Evolutionary conservation across 2,888 invertebrate species (phyloP), one percentile per base, ranked within the genome.

Genomic region (Pollenia amentaria): DNA sequence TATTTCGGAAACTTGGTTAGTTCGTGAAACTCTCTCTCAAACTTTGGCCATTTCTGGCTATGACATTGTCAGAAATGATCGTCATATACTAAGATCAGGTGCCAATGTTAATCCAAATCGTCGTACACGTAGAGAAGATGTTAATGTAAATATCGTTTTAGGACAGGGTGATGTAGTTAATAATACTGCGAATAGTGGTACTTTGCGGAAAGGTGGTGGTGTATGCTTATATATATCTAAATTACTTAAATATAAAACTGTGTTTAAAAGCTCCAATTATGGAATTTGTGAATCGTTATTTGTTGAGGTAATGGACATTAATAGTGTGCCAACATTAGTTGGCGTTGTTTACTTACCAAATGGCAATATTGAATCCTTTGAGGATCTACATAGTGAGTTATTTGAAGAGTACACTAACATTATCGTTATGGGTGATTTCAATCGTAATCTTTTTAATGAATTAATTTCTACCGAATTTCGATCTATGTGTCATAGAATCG

Each of bases 241-340:
- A 2, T 16, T 14, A 16, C 12, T 70, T 11, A 53, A 70, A 12
- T 70, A 38, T 7, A 51, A 16, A 53, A 53, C 7, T 16, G 53
- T 70, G 10, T 70, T 38, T 10, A 70, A 38, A 53, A 40, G 51
- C 16, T 9, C 40, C 1, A 10, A 40, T 16, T 53, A 40, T 53
- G 69, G 69, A 9, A 38, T 40, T 38, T 69, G 40, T 16, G 69
- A 69, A 40, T 70, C 69, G 6, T 40, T 70, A 16, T 70, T 53
- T 40, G 40, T 53, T 14, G 53, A 70, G 16, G 16, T 70, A 10
- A 7, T 7, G 11, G 10, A 3, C 2, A 14, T 12, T 38, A 1
- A 4, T 16, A n/a, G 11, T 70, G 16, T 53, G 0, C 51, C 38
- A 1, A 11, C 51, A 3, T 53, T 53, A 40, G 11, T 53, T 53